phyloP scores from a whole-genome alignment of 2,113 vertebrate species.

The Elanoides forficatus region DNA sequence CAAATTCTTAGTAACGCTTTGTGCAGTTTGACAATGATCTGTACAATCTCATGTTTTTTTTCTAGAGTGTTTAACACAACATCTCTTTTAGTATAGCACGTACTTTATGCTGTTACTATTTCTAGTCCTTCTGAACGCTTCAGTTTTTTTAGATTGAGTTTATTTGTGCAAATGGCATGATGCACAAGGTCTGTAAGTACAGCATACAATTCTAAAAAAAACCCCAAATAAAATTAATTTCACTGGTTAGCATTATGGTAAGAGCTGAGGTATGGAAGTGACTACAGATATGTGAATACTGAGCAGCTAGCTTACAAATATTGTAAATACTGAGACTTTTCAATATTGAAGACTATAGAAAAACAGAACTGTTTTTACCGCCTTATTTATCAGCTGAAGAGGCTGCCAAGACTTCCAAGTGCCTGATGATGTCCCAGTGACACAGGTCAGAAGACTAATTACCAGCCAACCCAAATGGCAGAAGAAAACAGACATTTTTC shows the following conservation, averaged over 20 bases:
- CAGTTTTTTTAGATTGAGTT: not conserved
- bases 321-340: not conserved
- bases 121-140: not conserved
- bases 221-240: not conserved
- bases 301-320: not conserved
- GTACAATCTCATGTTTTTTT: not conserved
- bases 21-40: not conserved
- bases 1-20: not conserved
- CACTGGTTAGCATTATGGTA: not conserved
- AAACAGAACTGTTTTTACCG: not conserved
- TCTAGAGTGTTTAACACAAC: fast-evolving
- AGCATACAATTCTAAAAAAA: not conserved
- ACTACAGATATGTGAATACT: not conserved
- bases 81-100: not conserved
- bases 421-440: not conserved
- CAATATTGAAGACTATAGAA: not conserved
- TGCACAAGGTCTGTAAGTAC: not conserved
- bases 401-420: not conserved
- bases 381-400: not conserved
- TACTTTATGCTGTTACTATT: not conserved
- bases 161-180: not conserved
- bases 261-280: not conserved
- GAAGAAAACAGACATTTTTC: not conserved
- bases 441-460: not conserved
- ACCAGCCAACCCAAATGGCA: not conserved